Conservation (phyloP, 2,888 invertebrate species). For the Drosophila tanythrix region DNA sequence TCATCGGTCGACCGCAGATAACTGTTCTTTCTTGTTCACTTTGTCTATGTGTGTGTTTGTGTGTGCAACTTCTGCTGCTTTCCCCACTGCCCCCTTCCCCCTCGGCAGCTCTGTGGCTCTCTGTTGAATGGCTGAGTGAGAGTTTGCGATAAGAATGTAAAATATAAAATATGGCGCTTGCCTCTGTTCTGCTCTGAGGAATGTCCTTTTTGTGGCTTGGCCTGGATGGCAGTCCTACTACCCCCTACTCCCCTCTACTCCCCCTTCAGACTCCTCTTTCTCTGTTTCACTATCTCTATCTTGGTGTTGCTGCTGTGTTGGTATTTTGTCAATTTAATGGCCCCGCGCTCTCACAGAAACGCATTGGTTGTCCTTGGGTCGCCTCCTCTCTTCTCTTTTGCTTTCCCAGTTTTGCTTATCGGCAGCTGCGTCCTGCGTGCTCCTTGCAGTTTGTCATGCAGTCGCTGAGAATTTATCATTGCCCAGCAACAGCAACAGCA, state of each 20-base stretch:
- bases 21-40: conserved; percentile 1
- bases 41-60: conserved; percentile 11
- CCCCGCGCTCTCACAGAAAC: conserved; percentile 65
- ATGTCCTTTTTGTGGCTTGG: conserved; percentile 83
- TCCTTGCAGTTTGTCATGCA: conserved; percentile 81
- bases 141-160: conserved; percentile 85
- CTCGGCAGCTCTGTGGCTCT: conserved; percentile 5
- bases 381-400: not conserved
- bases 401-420: conserved; percentile 66
- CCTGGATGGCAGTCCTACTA: conserved; percentile 18
- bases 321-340: conserved; percentile 81
- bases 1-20: conserved; percentile 8
- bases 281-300: conserved; percentile 50
- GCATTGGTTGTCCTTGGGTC: conserved; percentile 45
- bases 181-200: conserved; percentile 74
- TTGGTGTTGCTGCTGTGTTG: conserved; percentile 60
- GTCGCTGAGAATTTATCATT: conserved; percentile 83
- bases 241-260: not conserved
- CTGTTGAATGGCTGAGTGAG: conserved; percentile 77
- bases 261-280: conserved; percentile 12
- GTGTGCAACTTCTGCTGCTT: conserved; percentile 5
- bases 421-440: conserved; percentile 72
- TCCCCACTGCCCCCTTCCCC: not conserved
- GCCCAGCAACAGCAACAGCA: conserved; percentile 35
- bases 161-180: conserved; percentile 84